Base-by-base conservation (phyloP, 1,140 invertebrate genomes). In the Diorhabda elongata region DNA sequence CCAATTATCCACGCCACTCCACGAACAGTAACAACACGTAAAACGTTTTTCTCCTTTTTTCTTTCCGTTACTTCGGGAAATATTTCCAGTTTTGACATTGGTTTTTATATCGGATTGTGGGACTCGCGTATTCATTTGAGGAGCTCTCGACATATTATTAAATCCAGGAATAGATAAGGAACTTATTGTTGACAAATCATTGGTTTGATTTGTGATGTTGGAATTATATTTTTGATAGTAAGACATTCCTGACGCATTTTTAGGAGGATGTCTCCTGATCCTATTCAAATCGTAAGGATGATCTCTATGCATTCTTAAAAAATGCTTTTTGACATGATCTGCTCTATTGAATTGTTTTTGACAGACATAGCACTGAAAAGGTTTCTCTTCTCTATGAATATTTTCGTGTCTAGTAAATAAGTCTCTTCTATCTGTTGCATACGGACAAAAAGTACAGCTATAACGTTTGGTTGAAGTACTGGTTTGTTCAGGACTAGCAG, bases 321-420 rank as follows among this genome's bases (percentile, higher is more conserved):
- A 96, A 80, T 97, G 94, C 76, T 97, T 97, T 79, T 97, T 97
- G 42, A 96, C 93, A 78, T 97, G 94, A 81, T 97, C 94, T n/a
- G 94, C 94, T 47, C 94, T 85, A 81, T 95, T 96, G 82, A 97
- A 97, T 76, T 95, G 92, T 79, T 95, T 95, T 76, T 91, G 88
- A 79, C 94, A 97, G 5, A 94, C 88, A 78, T 95, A 96, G 80
- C 94, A 97, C 75, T 95, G 92, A 76, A 96, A 97, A 2, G 94
- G 94, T 78, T 97, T 97, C 75, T 96, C 93, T 77, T 95, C 92
- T 68, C 92, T 88, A 77, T 98, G 96, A 69, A 98, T 98, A 77
- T 97, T 96, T 83, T 98, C 94, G 82, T 98, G 96, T 4, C 96
- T 87, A 2, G 95, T 97, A 80, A 94, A 98, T 61, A 98, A 87